Evolutionary conservation across 2,888 invertebrate genomes (phyloP), one percentile per base, ranked within the genome.

Genomic region (Meiosimyza platycephala): DNA sequence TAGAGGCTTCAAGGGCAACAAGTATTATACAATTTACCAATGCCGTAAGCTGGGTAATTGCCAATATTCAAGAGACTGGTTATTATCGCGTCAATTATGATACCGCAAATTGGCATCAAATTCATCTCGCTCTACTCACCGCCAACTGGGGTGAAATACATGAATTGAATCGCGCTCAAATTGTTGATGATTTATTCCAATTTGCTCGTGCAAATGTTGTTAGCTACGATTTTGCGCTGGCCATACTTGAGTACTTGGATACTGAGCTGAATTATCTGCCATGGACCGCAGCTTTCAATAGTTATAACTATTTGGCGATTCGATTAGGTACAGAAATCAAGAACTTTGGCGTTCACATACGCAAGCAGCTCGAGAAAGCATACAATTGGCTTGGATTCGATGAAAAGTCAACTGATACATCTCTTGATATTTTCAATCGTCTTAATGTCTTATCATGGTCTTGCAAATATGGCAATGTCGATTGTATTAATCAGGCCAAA

Each of bases 141-240:
- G 54, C 16, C 6, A 78, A 80, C 12, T 85, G 82, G 81, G 72
- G 79, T 48, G 78, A 69, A 4, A 92, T 95, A 67, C 89, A 92
- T 76, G 89, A 90, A 59, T 85, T 91, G 13, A 94, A 94, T 84
- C 89, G 93, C 79, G 95, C 94, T 5, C 94, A 95, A 87, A 89
- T 93, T 33, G 90, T 97, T 13, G 94, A 96, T 80, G 97, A 97
- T 85, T 89, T 93, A 1, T 89, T 94, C 78, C 92, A 92, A 85
- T 89, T 93, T 72, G 94, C 94, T n/a, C 89, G 92, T 64, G 90
- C 91, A n/a, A 90, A 90, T 2, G 79, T 89, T 22, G 86, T 93
- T 75, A 80, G 85, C 1, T 94, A 94, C 81, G 83, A 85, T 0
- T 85, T 89, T n/a, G 91, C 93, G 0, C 89, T 96, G 59, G 88